These are phyloP conservation scores for Diprion similis DNA, from an alignment of 1,140 invertebrate genomes.

Conservation along the genomic window DNA sequence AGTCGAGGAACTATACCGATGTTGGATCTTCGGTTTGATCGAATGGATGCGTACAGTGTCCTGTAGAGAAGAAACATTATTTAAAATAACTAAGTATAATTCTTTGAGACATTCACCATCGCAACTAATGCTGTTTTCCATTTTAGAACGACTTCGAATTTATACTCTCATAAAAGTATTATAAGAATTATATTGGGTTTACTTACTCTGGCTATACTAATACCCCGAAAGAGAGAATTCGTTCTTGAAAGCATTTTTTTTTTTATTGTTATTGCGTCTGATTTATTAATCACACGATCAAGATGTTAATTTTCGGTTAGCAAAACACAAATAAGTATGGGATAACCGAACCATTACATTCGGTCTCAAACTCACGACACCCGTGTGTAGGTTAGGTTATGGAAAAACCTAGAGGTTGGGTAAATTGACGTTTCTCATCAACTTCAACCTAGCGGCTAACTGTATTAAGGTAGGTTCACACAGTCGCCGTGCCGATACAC, in stretches of 20 bases:
- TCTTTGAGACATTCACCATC: conserved; percentile 32
- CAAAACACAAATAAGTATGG: no score
- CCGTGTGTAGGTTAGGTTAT: no score
- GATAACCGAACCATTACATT: no score
- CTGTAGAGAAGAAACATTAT: conserved; percentile 26
- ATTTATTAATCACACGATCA: no score
- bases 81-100: conserved; percentile 31
- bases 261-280: not conserved
- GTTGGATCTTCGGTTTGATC: conserved; percentile 36
- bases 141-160: conserved; percentile 8
- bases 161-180: not conserved
- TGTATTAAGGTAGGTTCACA: no score
- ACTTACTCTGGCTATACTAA: conserved; percentile 33
- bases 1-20: conserved; percentile 70
- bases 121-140: not conserved
- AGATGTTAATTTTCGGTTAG: no score
- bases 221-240: not conserved
- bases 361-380: no score
- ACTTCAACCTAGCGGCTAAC: no score
- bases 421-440: no score
- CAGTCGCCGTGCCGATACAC: no score
- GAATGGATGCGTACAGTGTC: conserved; percentile 29
- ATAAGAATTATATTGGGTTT: not conserved
- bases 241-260: not conserved
- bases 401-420: no score